Evolutionary conservation across 1,140 invertebrate species (phyloP).

Genomic region (Euwallacea similis): DNA sequence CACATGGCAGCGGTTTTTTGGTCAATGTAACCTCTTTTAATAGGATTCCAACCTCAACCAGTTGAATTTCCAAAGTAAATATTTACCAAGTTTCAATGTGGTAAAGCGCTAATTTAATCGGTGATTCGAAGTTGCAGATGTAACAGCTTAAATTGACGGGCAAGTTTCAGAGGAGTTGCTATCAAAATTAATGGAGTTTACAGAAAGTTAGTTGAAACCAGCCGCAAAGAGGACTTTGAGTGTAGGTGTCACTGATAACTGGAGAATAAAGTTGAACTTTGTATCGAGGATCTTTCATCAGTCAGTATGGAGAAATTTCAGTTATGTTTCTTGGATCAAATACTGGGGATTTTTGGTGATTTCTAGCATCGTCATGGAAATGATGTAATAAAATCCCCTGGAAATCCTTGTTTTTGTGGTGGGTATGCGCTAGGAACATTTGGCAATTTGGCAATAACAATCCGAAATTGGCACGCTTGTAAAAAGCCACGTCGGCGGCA

Average conservation of each 20-base stretch:
- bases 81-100: conserved; percentile 8
- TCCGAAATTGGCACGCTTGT: conserved; percentile 26
- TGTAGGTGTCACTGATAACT: not conserved
- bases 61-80: not conserved
- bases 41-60: no score
- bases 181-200: conserved; percentile 10
- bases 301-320: no score
- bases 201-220: not conserved
- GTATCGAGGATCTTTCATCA: not conserved
- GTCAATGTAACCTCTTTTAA: no score
- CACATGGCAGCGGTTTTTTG: no score
- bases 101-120: conserved; percentile 9
- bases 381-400: no score
- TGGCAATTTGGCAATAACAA: conserved; percentile 16
- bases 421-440: not conserved
- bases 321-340: no score
- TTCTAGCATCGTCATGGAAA: no score
- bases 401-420: no score
- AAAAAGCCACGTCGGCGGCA: conserved; percentile 22
- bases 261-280: not conserved
- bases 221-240: not conserved
- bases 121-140: not conserved
- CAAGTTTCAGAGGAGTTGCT: conserved; percentile 4
- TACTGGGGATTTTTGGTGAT: no score
- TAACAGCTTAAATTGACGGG: conserved; percentile 11